Percentiles rank a stretch among this genome's conserved stretches.
Evolutionary conservation across 2,797 vertebrate species (phyloP).

Genomic region (Erithacus rubecula): DNA sequence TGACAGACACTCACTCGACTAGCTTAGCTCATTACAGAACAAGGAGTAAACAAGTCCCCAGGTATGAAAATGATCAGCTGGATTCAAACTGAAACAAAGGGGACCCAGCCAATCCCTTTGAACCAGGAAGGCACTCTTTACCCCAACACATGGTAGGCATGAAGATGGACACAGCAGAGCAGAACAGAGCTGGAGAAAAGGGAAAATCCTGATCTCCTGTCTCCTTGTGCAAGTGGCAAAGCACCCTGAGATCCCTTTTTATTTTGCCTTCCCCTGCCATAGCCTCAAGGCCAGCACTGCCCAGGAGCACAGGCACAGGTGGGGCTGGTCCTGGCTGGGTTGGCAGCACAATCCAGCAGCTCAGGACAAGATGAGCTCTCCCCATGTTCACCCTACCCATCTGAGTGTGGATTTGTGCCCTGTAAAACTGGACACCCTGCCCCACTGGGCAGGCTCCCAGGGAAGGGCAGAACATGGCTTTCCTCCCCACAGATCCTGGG

Average conservation of each 20-base stretch:
- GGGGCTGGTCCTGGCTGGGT: neutral
- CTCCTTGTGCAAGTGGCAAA: neutral
- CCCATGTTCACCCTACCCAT: fast-evolving
- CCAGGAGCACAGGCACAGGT: neutral
- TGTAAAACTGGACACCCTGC: neutral
- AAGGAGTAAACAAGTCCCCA: too few species aligned
- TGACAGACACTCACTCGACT: too few species aligned
- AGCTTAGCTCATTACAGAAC: too few species aligned
- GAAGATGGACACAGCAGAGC: neutral
- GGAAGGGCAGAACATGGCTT: neutral
- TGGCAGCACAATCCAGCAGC: neutral
- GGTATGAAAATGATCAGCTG: too few species aligned
- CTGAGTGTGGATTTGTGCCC: neutral
- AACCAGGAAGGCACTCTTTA: too few species aligned
- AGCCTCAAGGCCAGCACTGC: neutral
- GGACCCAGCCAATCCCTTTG: too few species aligned
- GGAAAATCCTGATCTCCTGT: neutral
- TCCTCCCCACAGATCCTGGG: neutral
- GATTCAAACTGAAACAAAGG: too few species aligned
- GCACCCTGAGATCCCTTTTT: neutral
- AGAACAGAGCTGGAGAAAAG: neutral
- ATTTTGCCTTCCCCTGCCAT: neutral
- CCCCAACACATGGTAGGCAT: neutral
- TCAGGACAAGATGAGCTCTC: neutral
- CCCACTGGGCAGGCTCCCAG: neutral